Base-by-base conservation (phyloP, 2,888 invertebrate genomes). In the Isoperla grammatica region DNA sequence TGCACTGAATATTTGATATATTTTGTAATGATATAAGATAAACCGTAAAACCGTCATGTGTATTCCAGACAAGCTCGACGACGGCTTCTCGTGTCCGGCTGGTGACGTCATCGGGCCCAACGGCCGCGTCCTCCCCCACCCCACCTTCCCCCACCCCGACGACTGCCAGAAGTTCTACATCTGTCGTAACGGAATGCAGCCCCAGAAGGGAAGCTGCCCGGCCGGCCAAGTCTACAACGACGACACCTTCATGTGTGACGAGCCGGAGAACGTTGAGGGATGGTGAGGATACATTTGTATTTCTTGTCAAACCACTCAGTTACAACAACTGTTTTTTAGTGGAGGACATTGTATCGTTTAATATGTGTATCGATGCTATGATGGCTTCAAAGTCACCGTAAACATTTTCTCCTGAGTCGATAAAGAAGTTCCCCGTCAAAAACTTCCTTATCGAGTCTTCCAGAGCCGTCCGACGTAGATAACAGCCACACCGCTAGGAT, bases 141-240 rank as follows among this genome's bases (percentile, higher is more conserved):
- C 88, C 1, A 87, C 88, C 0, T 89, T 82, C 76, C 81, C 88
- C 1, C 88, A 90, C 74, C 86, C 87, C 0, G 85, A 86, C 20
- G 88, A 90, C 72, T 90, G 90, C 71, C 84, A 85, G 70, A 88
- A 88, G 71, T 90, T 90, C 78, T 90, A 88, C 77, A 88, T 90
- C 68, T 89, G 89, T 74, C 79, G 87, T 64, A 87, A 88, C 68
- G 88, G 87, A 0, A 80, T 87, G 2, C 83, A 81, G 67, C 89
- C 90, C 0, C 87, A 88, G 71, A 85, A 85, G 69, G 87, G 88
- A 5, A 83, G 85, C 67, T 90, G 90, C 70, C 80, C 85, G 0
- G 76, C 79, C 0, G 88, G 87, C 42, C 82, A 81, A 57, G 90
- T 90, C 48, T 91, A 89, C 77, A 90, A 89, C 68, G 87, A 88